Conservation (phyloP, 2,113 vertebrate genomes). For the Tachycineta bicolor region DNA sequence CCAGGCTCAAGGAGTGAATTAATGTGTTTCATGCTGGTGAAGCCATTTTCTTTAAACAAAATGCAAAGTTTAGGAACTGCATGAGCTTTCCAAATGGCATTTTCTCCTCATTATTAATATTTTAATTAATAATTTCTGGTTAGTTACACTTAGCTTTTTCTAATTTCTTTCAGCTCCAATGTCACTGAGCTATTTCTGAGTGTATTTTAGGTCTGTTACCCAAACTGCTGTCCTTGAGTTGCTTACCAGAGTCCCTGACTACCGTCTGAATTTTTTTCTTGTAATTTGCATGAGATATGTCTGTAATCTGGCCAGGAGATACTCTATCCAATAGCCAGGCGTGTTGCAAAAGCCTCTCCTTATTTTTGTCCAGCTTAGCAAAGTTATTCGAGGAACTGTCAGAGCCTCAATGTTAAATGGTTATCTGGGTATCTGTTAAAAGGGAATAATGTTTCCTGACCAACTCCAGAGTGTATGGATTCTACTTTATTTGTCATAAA, state of each 20-base stretch:
- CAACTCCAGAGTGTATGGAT: neutral
- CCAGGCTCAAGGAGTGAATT: neutral
- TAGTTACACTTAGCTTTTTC: neutral
- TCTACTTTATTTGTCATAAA: conserved; percentile 47
- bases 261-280: neutral
- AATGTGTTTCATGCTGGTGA: neutral
- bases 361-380: conserved; percentile 1
- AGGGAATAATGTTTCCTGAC: neutral
- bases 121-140: neutral
- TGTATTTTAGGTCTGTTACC: neutral
- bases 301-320: neutral
- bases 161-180: conserved; percentile 12
- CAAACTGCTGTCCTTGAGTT: conserved; percentile 5
- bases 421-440: conserved; percentile 3
- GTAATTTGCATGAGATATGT: conserved; percentile 35
- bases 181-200: neutral
- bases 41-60: conserved; percentile 10
- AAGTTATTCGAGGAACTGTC: conserved; percentile 9
- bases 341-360: neutral
- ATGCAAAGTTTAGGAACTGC: neutral
- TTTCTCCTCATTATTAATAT: neutral
- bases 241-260: neutral
- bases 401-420: neutral
- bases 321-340: neutral
- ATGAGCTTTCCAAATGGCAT: neutral